Base-by-base conservation (phyloP, 2,113 vertebrate species). In the Cyphomyrus plagiostoma region DNA sequence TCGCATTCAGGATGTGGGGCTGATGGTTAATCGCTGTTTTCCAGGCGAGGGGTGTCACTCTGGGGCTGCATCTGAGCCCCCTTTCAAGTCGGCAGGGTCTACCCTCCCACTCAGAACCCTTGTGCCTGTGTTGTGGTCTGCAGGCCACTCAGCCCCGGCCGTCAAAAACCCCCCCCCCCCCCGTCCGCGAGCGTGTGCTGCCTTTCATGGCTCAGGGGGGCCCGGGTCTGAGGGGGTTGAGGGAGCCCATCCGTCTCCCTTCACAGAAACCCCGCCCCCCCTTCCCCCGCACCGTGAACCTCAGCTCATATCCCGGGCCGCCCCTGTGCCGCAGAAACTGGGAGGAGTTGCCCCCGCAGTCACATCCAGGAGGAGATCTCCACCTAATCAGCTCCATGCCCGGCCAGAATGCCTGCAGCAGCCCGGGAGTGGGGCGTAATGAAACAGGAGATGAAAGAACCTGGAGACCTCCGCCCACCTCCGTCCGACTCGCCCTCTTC, bases 71-170 rank as follows among this genome's bases (percentile, higher is more conserved):
- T 96, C 95, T 95, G 95, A 95, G 92, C 91, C 92, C 92, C 91
- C 96, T 96, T 96, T 95, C 91, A 95, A 95, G 95, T 96, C 94
- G 93, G 93, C 94, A 94, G 93, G 92, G 91, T 93, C 46, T 92
- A 23, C 93, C 91, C 92, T 94, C 95, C 96, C 93, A 93, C 96
- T 95, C 94, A 90, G 95, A 95, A 95, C 93, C 94, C 94, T 94
- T 95, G 91, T 45, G 88, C 92, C 94, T 97, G 95, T 96, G 95
- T 96, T 96, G 95, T 97, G 97, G 96, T 96, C 91, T 93, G 93
- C 66, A 91, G 92, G 89, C 93, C 92, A 92, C 93, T 92, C 90
- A 92, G 92, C 94, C 95, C 94, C 91, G 93, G 91, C 90, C 94
- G 94, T 96, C 91, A 94, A 94, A 94, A 94, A 91, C 89, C 92